Evolutionary conservation across 2,888 invertebrate genomes (phyloP), one percentile per base, ranked within the genome.

Genomic region (Apoda limacodes): DNA sequence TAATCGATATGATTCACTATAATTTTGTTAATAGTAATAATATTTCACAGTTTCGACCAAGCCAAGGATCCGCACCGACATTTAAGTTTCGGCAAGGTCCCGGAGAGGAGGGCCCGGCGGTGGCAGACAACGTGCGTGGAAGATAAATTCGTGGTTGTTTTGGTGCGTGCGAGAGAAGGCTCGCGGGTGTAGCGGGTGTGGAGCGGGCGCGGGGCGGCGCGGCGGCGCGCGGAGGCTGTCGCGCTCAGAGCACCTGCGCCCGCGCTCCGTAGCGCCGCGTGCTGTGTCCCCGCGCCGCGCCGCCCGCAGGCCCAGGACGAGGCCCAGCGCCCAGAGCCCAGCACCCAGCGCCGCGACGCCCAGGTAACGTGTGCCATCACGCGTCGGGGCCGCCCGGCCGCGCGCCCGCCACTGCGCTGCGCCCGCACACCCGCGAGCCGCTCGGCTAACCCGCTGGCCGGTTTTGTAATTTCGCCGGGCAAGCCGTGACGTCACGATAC

Each of bases 221-320:
- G 83, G 76, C 82, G 76, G 83, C 74, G 81, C 75, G 76, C 78
- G 75, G 80, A 71, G 78, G 80, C 78, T 83, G 84, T 82, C 76
- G 84, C 84, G 84, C 84, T 84, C 85, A 85, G 85, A 85, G 85
- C 86, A 86, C 85, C 85, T 85, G 84, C 85, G 85, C 83, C 84
- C 80, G 78, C 80, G 81, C 68, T 78, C 82, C 68, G 82, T 67
- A 71, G 81, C 82, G 70, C 82, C 82, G 70, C 72, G 75, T 70
- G 74, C 69, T 65, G 78, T 62, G 71, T 70, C 76, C 67, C 71
- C 71, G 59, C 54, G 58, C 60, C 48, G 65, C 74, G 75, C 70
- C 75, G 69, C 66, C 67, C 69, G 67, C n/a, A n/a, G n/a, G n/a
- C n/a, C n/a, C n/a, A n/a, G n/a, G n/a, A n/a, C n/a, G n/a, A n/a